Percentiles rank a stretch among this genome's conserved stretches.
Evolutionary conservation across 2,113 vertebrate species (phyloP).

Genomic region (Channa maculata): DNA sequence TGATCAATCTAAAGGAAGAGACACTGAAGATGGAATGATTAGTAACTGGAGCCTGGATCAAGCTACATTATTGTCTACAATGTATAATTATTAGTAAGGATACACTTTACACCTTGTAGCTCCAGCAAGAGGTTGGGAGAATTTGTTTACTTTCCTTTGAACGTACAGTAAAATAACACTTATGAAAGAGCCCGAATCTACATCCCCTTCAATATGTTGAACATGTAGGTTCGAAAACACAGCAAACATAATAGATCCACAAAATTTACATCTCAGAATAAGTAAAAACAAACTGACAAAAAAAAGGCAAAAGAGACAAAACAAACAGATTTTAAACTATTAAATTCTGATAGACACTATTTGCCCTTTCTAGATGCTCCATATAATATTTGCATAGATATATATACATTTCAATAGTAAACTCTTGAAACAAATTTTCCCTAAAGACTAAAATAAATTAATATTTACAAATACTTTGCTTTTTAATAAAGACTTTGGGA

Average conservation of each 20-base stretch:
- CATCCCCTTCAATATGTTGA: constrained; percentile 12
- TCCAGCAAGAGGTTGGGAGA: background rate
- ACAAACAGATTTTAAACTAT: too few species aligned
- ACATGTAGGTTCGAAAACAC: constrained; percentile 2
- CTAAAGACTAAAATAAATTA: constrained; percentile 77
- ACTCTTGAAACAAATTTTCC: constrained; percentile 2
- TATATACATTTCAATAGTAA: constrained; percentile 61
- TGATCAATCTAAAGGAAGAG: constrained; percentile 12
- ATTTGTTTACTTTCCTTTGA: constrained; percentile 34
- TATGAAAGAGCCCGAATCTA: background rate
- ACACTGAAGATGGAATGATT: constrained; percentile 31
- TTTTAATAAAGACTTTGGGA: constrained; percentile 54
- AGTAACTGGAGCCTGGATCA: background rate
- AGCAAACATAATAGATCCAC: constrained; percentile 15
- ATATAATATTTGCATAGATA: constrained; percentile 68
- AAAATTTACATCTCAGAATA: constrained; percentile 54
- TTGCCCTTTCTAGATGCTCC: background rate
- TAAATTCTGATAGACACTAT: background rate
- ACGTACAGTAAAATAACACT: constrained; percentile 19
- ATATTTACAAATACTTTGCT: constrained; percentile 71
- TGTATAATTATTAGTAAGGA: constrained; percentile 34
- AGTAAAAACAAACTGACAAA: constrained; percentile 1
- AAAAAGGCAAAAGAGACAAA: too few species aligned
- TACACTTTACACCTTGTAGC: constrained; percentile 2
- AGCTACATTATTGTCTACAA: constrained; percentile 26